A percentile compares a stretch with the other conserved stretches of the same genome.
Evolutionary conservation across 2,888 invertebrate genomes (phyloP).

Genomic region (Drosophila barbarae): DNA sequence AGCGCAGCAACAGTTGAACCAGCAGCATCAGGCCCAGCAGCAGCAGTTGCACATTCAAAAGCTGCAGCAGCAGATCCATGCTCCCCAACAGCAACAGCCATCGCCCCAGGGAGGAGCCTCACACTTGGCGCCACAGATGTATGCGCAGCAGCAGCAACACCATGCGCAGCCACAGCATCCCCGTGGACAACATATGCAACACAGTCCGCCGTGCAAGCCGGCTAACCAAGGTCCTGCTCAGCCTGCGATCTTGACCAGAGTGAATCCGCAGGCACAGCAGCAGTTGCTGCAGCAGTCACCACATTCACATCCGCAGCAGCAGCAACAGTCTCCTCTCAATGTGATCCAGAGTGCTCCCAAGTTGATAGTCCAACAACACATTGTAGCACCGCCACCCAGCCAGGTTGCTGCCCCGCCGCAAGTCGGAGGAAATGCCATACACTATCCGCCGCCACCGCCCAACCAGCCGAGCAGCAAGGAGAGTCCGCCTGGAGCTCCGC

Average conservation of each 20-base stretch:
- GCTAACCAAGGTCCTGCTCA: slow-evolving; percentile 45
- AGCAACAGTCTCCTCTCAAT: slow-evolving; percentile 48
- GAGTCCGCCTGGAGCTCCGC: slow-evolving; percentile 1
- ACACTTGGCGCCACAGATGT: slow-evolving; percentile 49
- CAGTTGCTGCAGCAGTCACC: slow-evolving; percentile 35
- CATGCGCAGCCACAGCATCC: slow-evolving; percentile 47
- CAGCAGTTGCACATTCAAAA: slow-evolving; percentile 42
- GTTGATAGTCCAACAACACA: slow-evolving; percentile 71
- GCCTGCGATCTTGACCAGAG: slow-evolving; percentile 40
- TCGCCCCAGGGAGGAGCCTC: slow-evolving; percentile 36
- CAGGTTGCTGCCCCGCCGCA: slow-evolving; percentile 25
- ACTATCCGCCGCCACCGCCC: slow-evolving; percentile 43
- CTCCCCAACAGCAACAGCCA: slow-evolving; percentile 31
- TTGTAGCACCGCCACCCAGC: slow-evolving; percentile 53
- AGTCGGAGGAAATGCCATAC: slow-evolving; percentile 30
- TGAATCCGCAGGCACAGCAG: slow-evolving; percentile 24
- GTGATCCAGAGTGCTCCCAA: slow-evolving; percentile 75
- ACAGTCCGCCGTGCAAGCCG: slow-evolving; percentile 44
- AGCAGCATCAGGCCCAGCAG: slow-evolving; percentile 32
- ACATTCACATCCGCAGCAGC: slow-evolving; percentile 10
- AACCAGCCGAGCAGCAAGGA: slow-evolving; percentile 27
- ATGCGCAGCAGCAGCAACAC: slow-evolving; percentile 54
- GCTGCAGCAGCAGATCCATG: slow-evolving; percentile 35
- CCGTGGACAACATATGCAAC: slow-evolving; percentile 41
- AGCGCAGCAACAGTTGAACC: slow-evolving; percentile 47